Evolutionary conservation across 2,888 invertebrate species (phyloP).

Genomic region (Troglohyphantes excavatus): DNA sequence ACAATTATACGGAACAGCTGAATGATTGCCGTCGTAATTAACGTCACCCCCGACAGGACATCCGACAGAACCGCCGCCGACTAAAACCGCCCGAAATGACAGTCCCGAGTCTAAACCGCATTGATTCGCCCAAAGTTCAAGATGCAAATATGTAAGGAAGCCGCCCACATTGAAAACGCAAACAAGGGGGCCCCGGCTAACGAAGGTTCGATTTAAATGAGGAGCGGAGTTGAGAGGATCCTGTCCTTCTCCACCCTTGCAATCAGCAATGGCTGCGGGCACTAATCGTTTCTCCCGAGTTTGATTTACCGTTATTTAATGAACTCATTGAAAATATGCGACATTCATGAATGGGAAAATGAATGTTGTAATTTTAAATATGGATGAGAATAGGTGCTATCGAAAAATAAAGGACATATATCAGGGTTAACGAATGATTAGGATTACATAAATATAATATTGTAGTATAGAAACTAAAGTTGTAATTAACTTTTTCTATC

Average conservation of each 20-base stretch:
- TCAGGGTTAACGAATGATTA: no score
- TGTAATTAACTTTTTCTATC: no score
- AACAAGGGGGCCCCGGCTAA: slow-evolving; percentile 52
- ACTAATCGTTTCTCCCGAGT: slow-evolving; percentile 53
- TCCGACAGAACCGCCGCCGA: slow-evolving; percentile 7
- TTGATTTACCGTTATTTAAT: slow-evolving; percentile 56
- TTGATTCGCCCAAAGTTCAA: slow-evolving; percentile 67
- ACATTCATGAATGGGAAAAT: background rate
- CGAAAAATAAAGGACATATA: no score
- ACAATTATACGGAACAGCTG: slow-evolving; percentile 3
- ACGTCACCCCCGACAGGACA: background rate
- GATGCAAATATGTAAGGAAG: slow-evolving; percentile 70
- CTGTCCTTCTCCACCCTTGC: slow-evolving; percentile 13
- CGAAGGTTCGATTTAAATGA: slow-evolving; percentile 70
- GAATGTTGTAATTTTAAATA: slow-evolving; percentile 46
- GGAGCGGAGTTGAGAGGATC: slow-evolving; percentile 39
- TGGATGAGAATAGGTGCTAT: slow-evolving; percentile 39
- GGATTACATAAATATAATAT: no score
- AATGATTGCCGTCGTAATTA: slow-evolving; percentile 42
- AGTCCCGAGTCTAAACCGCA: slow-evolving; percentile 37
- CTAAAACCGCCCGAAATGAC: slow-evolving; percentile 63
- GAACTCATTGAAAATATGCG: slow-evolving; percentile 53
- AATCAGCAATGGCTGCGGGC: slow-evolving; percentile 55
- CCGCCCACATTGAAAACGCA: slow-evolving; percentile 66
- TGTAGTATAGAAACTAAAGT: no score